A percentile compares a stretch with the other conserved stretches of the same genome.
Conservation (phyloP, 2,113 vertebrate genomes). For the Sigmodon hispidus region DNA sequence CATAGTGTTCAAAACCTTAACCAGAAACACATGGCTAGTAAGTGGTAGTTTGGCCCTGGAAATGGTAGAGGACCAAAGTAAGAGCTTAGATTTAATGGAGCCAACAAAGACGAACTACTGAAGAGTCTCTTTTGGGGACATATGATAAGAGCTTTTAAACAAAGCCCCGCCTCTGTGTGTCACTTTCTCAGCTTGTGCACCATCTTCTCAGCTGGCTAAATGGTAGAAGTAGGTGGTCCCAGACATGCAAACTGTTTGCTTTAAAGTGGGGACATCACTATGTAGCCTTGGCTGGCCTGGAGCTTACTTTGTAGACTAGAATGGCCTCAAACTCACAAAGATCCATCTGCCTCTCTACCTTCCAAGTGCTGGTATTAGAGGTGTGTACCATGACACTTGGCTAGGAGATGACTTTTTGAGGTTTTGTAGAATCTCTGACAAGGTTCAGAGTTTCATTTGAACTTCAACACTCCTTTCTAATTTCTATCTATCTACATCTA, state of each 20-base stretch:
- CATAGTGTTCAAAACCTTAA: background rate
- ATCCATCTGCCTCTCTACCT: background rate
- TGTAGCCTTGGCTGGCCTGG: background rate
- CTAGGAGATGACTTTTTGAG: background rate
- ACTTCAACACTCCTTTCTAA: background rate
- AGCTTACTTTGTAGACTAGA: background rate
- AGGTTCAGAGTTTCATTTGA: background rate
- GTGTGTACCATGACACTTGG: background rate
- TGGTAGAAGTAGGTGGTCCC: background rate
- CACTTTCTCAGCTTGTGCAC: background rate
- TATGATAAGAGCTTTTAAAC: background rate
- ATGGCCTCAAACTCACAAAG: background rate
- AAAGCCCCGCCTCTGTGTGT: background rate
- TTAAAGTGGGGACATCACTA: background rate
- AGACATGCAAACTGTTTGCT: background rate
- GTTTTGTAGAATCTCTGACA: background rate
- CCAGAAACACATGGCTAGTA: background rate
- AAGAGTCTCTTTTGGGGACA: background rate
- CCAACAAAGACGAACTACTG: slow-evolving; percentile 4
- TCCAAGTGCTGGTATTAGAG: background rate
- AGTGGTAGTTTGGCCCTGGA: background rate
- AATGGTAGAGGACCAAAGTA: slow-evolving; percentile 17
- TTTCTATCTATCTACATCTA: background rate
- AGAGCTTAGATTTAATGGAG: slow-evolving; percentile 10
- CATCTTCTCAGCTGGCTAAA: background rate